Base-by-base conservation (phyloP, 2,113 vertebrate genomes). In the Brachypodius melanocephalos region DNA sequence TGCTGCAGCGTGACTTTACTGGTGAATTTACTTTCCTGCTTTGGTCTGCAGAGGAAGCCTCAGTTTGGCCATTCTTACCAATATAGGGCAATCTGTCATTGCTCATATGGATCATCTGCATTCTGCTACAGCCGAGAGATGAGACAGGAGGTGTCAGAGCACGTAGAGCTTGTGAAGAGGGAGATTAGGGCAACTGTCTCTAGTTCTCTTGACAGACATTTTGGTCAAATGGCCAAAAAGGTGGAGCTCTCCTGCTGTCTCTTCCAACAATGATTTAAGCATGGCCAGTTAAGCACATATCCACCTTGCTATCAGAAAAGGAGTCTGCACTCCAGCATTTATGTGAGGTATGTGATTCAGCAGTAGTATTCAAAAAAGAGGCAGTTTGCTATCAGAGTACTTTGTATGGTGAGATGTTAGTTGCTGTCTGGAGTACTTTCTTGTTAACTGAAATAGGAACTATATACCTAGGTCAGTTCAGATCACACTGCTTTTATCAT, bases 361-460 rank as follows among this genome's bases (percentile, higher is more conserved):
- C 12, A 80, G 29, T n/a, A 49, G 32, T 3, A 42, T 77, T 28
- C 15, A 43, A n/a, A 71, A 57, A 52, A 58, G 42, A 54, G 21
- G 26, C 38, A n/a, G 25, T 63, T 48, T 82, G 24, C 40, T 65
- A 0, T 63, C 0, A 0, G 75, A 20, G 25, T 75, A 2, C 11
- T 73, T 82, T 42, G 19, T 14, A 0, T 29, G 6, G 15, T 32
- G 17, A 22, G 43, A 40, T 55, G 32, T 40, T 54, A 51, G 24
- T 48, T 90, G 46, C 29, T 89, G 10, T 73, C 46, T 45, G 29
- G 32, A 69, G 22, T 58, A 26, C 10, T 57, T 72, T n/a, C n/a
- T 26, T 46, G 9, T 38, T 72, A 29, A 38, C 32, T 61, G 24
- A 34, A 45, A 22, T 29, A 22, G 29, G 29, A 91, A 7, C 34